Evolutionary conservation across 1,140 invertebrate species (phyloP), one percentile per base, ranked within the genome.

Genomic region (Holotrichia oblita): DNA sequence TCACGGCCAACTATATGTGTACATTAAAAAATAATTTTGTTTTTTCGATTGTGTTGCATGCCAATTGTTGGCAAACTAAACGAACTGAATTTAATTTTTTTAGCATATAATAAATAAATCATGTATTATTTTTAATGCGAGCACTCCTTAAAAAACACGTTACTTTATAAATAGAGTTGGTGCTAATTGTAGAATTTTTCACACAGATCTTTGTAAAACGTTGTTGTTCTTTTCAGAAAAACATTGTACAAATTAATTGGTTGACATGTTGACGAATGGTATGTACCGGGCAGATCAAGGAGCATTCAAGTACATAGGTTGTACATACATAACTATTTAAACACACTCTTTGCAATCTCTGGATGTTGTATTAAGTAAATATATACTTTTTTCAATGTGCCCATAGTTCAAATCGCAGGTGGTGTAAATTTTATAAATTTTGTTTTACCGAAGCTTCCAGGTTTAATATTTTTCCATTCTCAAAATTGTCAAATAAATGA

Each of bases 81-180:
- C 12, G 14, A 69, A 14, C 12, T 34, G 61, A 69, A 69, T 69
- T 69, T 69, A 69, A 69, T 34, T 69, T 69, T 69, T 69, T 34
- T 22, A 69, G 22, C 61, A 69, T 69, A 34, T 69, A 69, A 27
- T 69, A 69, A 34, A 69, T 69, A 69, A 69, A 69, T 69, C 61
- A 69, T 7, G 27, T 17, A 69, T 69, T 69, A 69, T 69, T 69
- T 69, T 69, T 69, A 69, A 69, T 69, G 61, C 61, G 12, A 69
- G 22, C 27, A 48, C 2, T 0, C 48, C n/a, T 55, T 55, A 12
- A 20, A 69, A 69, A 69, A 69, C 61, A 69, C 8, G 61, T 4
- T n/a, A 10, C 7, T 9, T 69, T 69, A 69, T 69, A 69, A 69
- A 69, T 69, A 69, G 61, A 69, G 22, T 12, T 69, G 20, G 61